A percentile compares a stretch with the other conserved stretches of the same genome.
phyloP scores from a whole-genome alignment of 2,797 vertebrate species.

The Pseudomugil gertrudae region DNA sequence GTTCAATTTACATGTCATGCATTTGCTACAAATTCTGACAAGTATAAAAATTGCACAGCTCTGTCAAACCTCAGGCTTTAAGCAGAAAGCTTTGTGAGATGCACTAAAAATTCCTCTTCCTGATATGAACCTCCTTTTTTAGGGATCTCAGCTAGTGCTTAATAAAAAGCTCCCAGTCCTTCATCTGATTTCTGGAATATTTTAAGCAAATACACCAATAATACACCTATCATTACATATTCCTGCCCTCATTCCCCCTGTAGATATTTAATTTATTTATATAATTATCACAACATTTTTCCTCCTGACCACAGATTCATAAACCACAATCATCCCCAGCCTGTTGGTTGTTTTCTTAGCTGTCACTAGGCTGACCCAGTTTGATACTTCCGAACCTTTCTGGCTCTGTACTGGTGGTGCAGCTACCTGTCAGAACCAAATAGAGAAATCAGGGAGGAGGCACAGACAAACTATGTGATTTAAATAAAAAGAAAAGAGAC shows the following conservation, averaged over 20 bases:
- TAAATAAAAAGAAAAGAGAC: too few species aligned
- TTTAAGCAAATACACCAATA: slow-evolving; percentile 36
- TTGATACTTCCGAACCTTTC: too few species aligned
- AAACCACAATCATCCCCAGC: too few species aligned
- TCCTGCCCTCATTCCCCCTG: neutral
- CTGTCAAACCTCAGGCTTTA: slow-evolving; percentile 71
- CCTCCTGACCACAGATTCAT: too few species aligned
- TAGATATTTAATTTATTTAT: too few species aligned
- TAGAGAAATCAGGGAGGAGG: too few species aligned
- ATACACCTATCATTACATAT: slow-evolving; percentile 18
- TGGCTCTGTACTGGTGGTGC: too few species aligned
- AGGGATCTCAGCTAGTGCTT: slow-evolving; percentile 46
- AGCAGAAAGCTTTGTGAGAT: slow-evolving; percentile 41
- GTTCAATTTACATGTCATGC: slow-evolving; percentile 76
- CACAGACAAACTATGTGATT: too few species aligned
- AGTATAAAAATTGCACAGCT: slow-evolving; percentile 70
- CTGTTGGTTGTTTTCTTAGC: too few species aligned
- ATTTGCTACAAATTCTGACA: slow-evolving; percentile 73
- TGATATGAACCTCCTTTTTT: slow-evolving; percentile 66
- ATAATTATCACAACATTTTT: too few species aligned
- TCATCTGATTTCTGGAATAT: slow-evolving; percentile 45
- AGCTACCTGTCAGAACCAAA: too few species aligned
- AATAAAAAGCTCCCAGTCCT: slow-evolving; percentile 38
- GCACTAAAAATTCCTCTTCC: slow-evolving; percentile 56
- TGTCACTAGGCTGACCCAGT: too few species aligned